A percentile compares a stretch with the other conserved stretches of the same genome.
Conservation (phyloP, 2,797 vertebrate species). For the Pangasius sanitwongsei region DNA sequence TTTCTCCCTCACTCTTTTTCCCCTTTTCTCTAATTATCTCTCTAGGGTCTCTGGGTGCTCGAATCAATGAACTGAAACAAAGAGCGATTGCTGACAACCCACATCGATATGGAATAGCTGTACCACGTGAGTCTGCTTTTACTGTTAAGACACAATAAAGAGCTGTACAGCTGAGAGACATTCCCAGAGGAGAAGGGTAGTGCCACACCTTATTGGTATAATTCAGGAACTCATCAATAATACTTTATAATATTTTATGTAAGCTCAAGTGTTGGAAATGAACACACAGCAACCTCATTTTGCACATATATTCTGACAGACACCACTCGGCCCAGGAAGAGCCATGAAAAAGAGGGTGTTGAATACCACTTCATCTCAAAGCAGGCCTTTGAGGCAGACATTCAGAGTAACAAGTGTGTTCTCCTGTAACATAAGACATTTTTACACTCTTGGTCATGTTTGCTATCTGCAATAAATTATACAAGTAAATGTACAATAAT, state of each 20-base stretch:
- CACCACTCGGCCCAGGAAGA: conserved; percentile 87
- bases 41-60: conserved; percentile 88
- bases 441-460: not conserved
- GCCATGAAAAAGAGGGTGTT: conserved; percentile 89
- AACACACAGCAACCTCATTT: not conserved
- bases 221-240: not conserved
- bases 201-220: not conserved
- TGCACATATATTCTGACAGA: conserved; percentile 70
- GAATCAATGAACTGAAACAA: conserved; percentile 89
- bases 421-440: not conserved
- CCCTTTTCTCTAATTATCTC: not conserved
- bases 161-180: conserved; percentile 7
- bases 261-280: not conserved
- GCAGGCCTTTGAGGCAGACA: conserved; percentile 86
- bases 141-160: not conserved
- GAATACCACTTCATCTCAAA: conserved; percentile 94
- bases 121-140: conserved; percentile 85
- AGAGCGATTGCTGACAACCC: conserved; percentile 90
- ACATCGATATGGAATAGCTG: conserved; percentile 83
- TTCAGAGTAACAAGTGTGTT: conserved; percentile 86
- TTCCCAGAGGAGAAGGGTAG: not conserved
- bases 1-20: not conserved
- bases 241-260: not conserved
- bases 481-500: not conserved
- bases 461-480: not conserved